Conservation (phyloP, 1,140 invertebrate species). For the Anadara kagoshimensis region DNA sequence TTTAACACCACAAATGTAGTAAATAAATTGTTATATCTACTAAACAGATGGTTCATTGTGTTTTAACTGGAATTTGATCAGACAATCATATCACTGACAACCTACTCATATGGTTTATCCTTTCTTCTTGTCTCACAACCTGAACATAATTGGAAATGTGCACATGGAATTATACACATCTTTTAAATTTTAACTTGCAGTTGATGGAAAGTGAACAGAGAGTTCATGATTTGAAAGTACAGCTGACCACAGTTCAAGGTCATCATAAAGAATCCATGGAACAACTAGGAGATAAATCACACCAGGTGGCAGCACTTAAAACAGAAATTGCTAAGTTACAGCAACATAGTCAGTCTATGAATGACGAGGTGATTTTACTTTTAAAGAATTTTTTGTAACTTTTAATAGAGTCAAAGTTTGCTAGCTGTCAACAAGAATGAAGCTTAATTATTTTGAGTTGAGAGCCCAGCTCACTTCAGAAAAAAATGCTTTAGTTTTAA, state of each 20-base stretch:
- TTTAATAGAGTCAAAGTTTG: too few relatives aligned
- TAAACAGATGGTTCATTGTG: not conserved
- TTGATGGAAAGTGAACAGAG: conserved; percentile 65
- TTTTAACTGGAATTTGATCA: too few relatives aligned
- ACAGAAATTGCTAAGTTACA: conserved; percentile 63
- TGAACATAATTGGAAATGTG: not conserved
- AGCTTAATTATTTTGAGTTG: too few relatives aligned
- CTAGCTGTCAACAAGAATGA: too few relatives aligned
- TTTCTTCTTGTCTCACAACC: not conserved
- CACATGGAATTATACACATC: too few relatives aligned
- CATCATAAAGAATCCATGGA: conserved; percentile 73
- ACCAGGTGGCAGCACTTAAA: conserved; percentile 63
- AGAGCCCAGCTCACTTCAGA: too few relatives aligned
- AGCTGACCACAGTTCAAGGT: conserved; percentile 70
- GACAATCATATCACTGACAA: too few relatives aligned
- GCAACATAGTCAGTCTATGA: conserved; percentile 65
- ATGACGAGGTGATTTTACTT: conserved; percentile 64
- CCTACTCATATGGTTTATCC: too few relatives aligned
- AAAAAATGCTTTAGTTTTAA: too few relatives aligned
- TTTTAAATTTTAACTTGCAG: conserved; percentile 39
- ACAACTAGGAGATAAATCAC: conserved; percentile 67
- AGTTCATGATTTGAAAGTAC: conserved; percentile 68
- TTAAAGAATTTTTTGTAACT: too few relatives aligned
- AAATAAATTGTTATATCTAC: too few relatives aligned
- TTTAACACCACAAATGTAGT: too few relatives aligned